Evolutionary conservation across 2,888 invertebrate genomes (phyloP), one percentile per base, ranked within the genome.

Genomic region (Acronicta psi): DNA sequence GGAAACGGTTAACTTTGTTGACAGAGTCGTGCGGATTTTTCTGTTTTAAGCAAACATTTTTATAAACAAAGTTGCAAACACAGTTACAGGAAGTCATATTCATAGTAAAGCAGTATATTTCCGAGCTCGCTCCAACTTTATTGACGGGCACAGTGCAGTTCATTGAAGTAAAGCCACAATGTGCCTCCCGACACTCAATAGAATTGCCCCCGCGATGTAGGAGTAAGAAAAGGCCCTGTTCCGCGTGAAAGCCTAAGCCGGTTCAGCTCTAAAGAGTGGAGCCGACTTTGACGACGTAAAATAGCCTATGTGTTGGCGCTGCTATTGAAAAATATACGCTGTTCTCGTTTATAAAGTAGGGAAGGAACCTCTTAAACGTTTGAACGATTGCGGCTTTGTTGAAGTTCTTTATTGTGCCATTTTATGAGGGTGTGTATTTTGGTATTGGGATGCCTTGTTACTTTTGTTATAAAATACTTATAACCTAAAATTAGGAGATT

Each of bases 201-300:
- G 83, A 84, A 86, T 81, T 81, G 80, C 82, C 76, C 76, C 67
- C 72, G 70, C 73, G 73, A 80, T 80, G 74, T 68, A 55, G 73
- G 78, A 80, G 79, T 77, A 83, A 85, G 86, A 86, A 87, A 87
- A 85, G 84, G 83, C 82, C 74, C 78, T 81, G 85, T 87, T 87
- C 80, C 80, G 83, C 80, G 80, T 86, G 83, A 88, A 89, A 88
- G 88, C 85, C 81, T 84, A 79, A 85, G 83, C 80, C 82, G 81
- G 83, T 85, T 84, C 81, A 80, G 73, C 73, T 81, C 71, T 83
- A 78, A 80, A 84, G 81, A 83, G 79, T 62, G 61, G 66, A 76
- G 72, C 69, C 76, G 53, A 73, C 71, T 71, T 71, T 69, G 70
- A 64, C 66, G 61, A 68, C 75, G 70, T 79, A 80, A 84, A 86